Evolutionary conservation across 2,888 invertebrate species (phyloP).

Genomic region (Aporophyla lueneburgensis): DNA sequence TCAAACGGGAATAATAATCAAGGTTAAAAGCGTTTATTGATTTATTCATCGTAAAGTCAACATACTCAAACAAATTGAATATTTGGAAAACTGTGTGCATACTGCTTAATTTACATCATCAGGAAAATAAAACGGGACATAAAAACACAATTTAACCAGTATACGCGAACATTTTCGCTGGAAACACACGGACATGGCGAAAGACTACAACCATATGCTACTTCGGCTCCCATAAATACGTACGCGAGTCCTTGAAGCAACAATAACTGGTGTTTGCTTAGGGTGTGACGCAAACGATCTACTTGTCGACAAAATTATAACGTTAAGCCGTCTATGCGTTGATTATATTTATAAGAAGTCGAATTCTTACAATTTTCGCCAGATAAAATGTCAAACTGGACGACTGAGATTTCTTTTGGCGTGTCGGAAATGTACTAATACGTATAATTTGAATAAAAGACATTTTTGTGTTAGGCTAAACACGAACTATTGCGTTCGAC

Average conservation of each 20-base stretch:
- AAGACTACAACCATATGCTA: constrained; percentile 62
- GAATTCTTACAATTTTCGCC: constrained; percentile 11
- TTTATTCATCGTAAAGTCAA: constrained; percentile 44
- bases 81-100: constrained; percentile 30
- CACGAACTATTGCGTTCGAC: constrained; percentile 25
- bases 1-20: constrained; percentile 38
- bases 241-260: constrained; percentile 62
- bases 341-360: constrained; percentile 7
- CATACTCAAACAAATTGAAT: constrained; percentile 30
- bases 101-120: constrained; percentile 55
- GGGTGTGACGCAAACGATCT: constrained; percentile 59
- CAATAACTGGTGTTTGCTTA: constrained; percentile 54
- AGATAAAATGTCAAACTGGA: background rate
- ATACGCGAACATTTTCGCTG: constrained; percentile 35
- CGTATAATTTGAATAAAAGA: constrained; percentile 16
- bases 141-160: constrained; percentile 32
- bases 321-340: constrained; percentile 20
- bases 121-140: constrained; percentile 42
- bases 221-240: constrained; percentile 60
- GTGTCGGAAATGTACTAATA: background rate
- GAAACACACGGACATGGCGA: constrained; percentile 51
- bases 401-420: background rate
- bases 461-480: constrained; percentile 11
- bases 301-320: constrained; percentile 37
- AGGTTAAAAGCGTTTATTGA: constrained; percentile 45